Base-by-base conservation (phyloP, 2,888 invertebrate genomes). In the Rhagophthalmus giganteus region DNA sequence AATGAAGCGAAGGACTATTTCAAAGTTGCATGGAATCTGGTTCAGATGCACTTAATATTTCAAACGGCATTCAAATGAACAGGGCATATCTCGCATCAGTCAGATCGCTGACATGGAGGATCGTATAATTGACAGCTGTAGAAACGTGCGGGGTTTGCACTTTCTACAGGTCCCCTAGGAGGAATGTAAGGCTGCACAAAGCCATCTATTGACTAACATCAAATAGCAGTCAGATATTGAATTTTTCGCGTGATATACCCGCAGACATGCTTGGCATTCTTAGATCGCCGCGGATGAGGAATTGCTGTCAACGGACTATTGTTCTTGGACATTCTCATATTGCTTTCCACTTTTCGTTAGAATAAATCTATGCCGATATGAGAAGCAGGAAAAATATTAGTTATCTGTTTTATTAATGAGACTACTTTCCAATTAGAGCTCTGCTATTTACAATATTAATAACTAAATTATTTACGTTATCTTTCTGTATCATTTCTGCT, bases 171-270 rank as follows among this genome's bases (percentile, higher is more conserved):
- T n/a, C 38, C 41, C 46, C 47, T 33, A 25, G 10, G 38, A 56
- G 60, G 53, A 56, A 58, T 49, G 42, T 49, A 45, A 58, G 57
- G 60, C 59, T 55, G 62, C 68, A 68, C 69, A 68, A 69, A 67
- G 65, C 66, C 64, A 54, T 49, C 67, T 62, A 69, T 68, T 68
- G 68, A 69, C 67, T 64, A 65, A 68, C 66, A 68, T 63, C 69
- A 70, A 51, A 70, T 69, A 65, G 68, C 58, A 56, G 52, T 55
- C 61, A 67, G 70, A 71, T 73, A 72, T 73, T 73, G 73, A 70
- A 73, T 73, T 73, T 73, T 73, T 72, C 67, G 65, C 66, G 64
- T 64, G 69, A 70, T 69, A 68, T 69, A 64, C 62, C 65, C 64
- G 58, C 61, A 60, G 62, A 63, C 66, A 68, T 68, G 64, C 61